Base-by-base conservation (phyloP, 1,140 invertebrate genomes). In the Leptonema lineaticorne region DNA sequence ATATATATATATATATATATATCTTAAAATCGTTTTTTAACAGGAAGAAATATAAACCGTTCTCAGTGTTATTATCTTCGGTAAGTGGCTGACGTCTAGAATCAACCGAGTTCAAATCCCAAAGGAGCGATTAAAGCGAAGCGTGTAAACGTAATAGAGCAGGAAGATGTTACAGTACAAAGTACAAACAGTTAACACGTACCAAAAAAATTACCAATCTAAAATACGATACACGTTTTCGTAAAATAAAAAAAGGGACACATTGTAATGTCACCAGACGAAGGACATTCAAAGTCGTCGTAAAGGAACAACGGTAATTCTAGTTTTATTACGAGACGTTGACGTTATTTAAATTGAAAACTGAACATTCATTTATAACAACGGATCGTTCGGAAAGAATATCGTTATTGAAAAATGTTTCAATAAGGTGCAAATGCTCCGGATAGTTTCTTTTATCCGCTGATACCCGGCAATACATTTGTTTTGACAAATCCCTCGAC, bases 401-500 rank as follows among this genome's bases (percentile, higher is more conserved):
- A 53, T 53, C 20, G 53, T 59, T 59, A 59, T 59, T 59, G 57
- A 59, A 59, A 59, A 59, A 53, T 53, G 50, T 53, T 26, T 1
- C 50, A 53, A 53, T 41, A 41, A 48, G 46, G 14, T 53, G 22
- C 50, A 22, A 53, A 45, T 24, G 11, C n/a, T 58, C 2, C 24
- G 26, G 24, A 62, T 50, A 28, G 30, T n/a, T 28, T 45, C 41
- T 63, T 68, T 66, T 66, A 66, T 68, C 63, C 46, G 16, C 56
- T 41, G 45, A 30, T 33, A 59, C 33, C 65, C 67, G 37, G 58
- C 30, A 30, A 53, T 29, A 48, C 67, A 72, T 72, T 72, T 72
- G 70, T 72, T 69, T 69, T 72, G 67, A 66, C 67, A 72, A 72
- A 72, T 72, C 70, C 67, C 70, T 29, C 9, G 62, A 59, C 45